Conservation (phyloP, 2,797 vertebrate species). For the Bryconaethiops microstoma region DNA sequence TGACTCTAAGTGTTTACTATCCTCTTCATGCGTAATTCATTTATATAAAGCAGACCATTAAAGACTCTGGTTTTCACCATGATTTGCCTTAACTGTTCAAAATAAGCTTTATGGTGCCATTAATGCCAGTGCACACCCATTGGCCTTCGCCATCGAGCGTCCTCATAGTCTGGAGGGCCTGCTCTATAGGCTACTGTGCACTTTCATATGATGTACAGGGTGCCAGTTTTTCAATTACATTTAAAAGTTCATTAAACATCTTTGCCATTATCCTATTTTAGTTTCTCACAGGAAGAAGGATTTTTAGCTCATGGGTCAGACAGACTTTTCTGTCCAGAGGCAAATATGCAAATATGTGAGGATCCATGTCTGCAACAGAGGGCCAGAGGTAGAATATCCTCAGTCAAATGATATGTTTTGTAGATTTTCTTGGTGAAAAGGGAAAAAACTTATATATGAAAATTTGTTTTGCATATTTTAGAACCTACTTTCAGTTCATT, state of each 20-base stretch:
- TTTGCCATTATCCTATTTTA: background rate
- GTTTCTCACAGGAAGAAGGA: background rate
- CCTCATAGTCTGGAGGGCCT: background rate
- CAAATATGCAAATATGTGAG: background rate
- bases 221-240: background rate
- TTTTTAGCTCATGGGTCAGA: background rate
- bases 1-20: constrained; percentile 73
- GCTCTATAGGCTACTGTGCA: background rate
- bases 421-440: too few relatives aligned
- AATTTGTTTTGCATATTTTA: too few relatives aligned
- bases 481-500: too few relatives aligned
- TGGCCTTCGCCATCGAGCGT: constrained; percentile 1
- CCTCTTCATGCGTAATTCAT: constrained; percentile 65
- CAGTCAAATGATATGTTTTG: too few relatives aligned
- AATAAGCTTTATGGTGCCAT: constrained; percentile 76
- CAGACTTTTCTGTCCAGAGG: too few relatives aligned
- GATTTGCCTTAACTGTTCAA: constrained; percentile 72
- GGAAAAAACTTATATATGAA: too few relatives aligned
- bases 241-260: too few relatives aligned
- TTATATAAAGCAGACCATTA: constrained; percentile 74
- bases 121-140: constrained; percentile 60
- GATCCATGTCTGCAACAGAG: background rate
- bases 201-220: background rate
- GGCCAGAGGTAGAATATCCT: background rate
- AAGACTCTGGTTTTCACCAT: constrained; percentile 69